These are phyloP conservation scores for Ictidomys tridecemlineatus DNA, from an alignment of 2,113 vertebrate genomes.

Conservation along the genomic window DNA sequence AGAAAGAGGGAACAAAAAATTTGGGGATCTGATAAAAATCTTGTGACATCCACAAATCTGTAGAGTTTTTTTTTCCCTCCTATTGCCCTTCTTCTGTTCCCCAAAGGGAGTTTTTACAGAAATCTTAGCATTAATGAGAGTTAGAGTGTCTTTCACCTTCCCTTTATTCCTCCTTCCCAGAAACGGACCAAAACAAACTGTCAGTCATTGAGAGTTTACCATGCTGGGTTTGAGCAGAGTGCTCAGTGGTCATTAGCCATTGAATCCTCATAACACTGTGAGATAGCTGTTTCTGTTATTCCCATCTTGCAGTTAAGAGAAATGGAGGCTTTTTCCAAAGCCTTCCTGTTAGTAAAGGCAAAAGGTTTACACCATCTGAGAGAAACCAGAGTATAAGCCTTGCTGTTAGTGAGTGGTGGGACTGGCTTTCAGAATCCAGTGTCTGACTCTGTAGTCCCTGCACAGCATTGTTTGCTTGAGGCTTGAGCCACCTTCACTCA, in stretches of 20 bases:
- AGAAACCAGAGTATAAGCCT: background rate
- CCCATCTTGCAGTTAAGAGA: background rate
- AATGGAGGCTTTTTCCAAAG: background rate
- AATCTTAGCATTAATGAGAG: slow-evolving; percentile 7
- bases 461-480: background rate
- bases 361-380: no score
- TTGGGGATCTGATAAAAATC: background rate
- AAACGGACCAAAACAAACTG: background rate
- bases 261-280: background rate
- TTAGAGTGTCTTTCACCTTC: background rate
- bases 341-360: background rate
- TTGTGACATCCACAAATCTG: background rate
- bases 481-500: background rate
- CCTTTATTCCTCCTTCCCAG: background rate
- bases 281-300: slow-evolving; percentile 11
- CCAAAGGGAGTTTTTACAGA: background rate
- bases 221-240: background rate
- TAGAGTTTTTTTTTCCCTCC: background rate
- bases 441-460: background rate
- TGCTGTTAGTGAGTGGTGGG: background rate
- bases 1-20: background rate
- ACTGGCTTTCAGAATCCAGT: background rate
- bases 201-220: background rate
- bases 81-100: background rate
- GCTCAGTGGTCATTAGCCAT: background rate